Conservation (phyloP, 1,140 invertebrate species). For the Latrodectus geometricus region DNA sequence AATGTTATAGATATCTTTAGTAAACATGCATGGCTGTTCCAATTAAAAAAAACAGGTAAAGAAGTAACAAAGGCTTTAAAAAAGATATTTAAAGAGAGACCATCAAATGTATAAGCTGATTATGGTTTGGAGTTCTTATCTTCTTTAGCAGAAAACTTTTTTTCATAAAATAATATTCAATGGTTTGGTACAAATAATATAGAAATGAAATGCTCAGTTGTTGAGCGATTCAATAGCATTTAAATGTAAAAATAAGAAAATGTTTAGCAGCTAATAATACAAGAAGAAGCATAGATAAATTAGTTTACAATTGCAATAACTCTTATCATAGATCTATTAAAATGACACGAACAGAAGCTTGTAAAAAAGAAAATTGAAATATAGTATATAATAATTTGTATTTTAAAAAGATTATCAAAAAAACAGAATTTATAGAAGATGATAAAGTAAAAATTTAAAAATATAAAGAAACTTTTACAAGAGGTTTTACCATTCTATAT, state of each 20-base stretch:
- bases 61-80: too few relatives aligned
- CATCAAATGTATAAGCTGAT: too few relatives aligned
- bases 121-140: too few relatives aligned
- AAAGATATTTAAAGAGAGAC: too few relatives aligned
- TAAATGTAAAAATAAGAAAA: constrained; percentile 64
- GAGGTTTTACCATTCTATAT: constrained; percentile 1
- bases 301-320: constrained; percentile 64
- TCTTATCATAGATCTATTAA: too few relatives aligned
- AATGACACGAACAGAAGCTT: constrained; percentile 52
- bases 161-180: too few relatives aligned
- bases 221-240: constrained; percentile 66
- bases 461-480: background rate
- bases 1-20: constrained; percentile 68
- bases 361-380: background rate
- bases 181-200: constrained; percentile 51
- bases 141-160: too few relatives aligned
- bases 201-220: constrained; percentile 66
- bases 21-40: too few relatives aligned
- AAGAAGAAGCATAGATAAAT: constrained; percentile 46
- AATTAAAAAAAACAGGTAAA: too few relatives aligned
- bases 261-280: constrained; percentile 65
- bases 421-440: too few relatives aligned
- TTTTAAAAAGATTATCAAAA: background rate
- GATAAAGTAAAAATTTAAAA: too few relatives aligned
- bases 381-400: background rate